Conservation (phyloP, 2,888 invertebrate genomes). For the Meloe dianella region DNA sequence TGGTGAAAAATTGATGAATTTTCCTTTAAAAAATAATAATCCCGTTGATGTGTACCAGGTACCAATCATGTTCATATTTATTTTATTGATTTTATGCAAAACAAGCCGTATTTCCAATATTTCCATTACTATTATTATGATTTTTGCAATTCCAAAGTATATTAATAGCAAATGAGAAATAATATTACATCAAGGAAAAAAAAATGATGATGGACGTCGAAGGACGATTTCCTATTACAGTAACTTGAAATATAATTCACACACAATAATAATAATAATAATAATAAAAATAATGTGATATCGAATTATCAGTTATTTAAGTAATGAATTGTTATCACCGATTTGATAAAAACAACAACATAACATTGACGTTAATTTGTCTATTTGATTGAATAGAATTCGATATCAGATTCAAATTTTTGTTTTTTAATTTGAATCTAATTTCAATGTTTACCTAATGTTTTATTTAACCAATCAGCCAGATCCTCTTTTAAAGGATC, state of each 20-base stretch:
- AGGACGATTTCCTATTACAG: conserved; percentile 11
- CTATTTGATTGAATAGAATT: no score
- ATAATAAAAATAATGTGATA: neutral
- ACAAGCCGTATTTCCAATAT: neutral
- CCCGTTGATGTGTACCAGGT: conserved; percentile 3
- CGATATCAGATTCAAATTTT: no score
- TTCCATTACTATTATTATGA: neutral
- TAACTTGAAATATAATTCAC: conserved; percentile 10
- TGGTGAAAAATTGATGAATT: neutral
- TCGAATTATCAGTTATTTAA: neutral
- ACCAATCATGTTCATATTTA: neutral
- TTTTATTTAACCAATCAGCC: conserved; percentile 88
- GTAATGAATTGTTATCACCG: neutral
- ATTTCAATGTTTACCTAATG: conserved; percentile 67
- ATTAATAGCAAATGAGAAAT: neutral
- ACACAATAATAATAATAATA: conserved; percentile 6
- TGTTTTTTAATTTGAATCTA: neutral
- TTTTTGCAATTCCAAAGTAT: neutral
- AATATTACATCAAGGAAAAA: neutral
- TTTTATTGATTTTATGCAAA: neutral
- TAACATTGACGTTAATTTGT: neutral
- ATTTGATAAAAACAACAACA: neutral
- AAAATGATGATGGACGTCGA: conserved; percentile 11
- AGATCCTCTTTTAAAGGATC: conserved; percentile 85
- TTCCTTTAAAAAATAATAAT: neutral